Conservation (phyloP, 2,888 invertebrate genomes). For the Rhyacophila evoluta region DNA sequence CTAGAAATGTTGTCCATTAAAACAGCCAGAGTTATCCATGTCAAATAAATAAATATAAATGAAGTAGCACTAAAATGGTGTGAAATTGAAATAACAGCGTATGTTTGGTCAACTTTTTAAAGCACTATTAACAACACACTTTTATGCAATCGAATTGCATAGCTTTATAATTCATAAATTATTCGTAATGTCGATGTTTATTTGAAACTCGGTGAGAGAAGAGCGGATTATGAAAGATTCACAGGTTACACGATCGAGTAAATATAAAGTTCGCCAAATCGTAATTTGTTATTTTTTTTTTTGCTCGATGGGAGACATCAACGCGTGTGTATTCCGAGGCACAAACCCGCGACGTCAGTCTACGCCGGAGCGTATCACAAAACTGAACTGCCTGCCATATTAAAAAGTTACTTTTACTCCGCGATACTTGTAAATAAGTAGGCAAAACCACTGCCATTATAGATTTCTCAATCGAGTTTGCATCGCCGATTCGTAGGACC, state of each 20-base stretch:
- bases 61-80: slow-evolving; percentile 4
- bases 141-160: slow-evolving; percentile 35
- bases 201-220: not conserved
- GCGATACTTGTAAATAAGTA: slow-evolving; percentile 52
- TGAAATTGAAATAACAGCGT: not conserved
- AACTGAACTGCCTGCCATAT: slow-evolving; percentile 53
- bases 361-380: slow-evolving; percentile 49
- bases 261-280: not conserved
- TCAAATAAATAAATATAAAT: slow-evolving; percentile 15
- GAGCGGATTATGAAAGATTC: not conserved
- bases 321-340: slow-evolving; percentile 34
- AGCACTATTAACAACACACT: slow-evolving; percentile 30
- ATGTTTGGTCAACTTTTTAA: slow-evolving; percentile 26
- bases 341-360: slow-evolving; percentile 49
- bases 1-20: not conserved
- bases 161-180: not conserved
- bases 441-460: slow-evolving; percentile 46
- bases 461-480: slow-evolving; percentile 42
- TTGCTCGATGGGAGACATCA: slow-evolving; percentile 32
- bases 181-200: not conserved
- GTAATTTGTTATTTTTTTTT: not conserved
- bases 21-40: slow-evolving; percentile 17
- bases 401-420: slow-evolving; percentile 54
- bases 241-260: not conserved
- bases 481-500: slow-evolving; percentile 37